Evolutionary conservation across 1,140 invertebrate genomes (phyloP), one percentile per base, ranked within the genome.

Genomic region (Heliconius hewitsoni): DNA sequence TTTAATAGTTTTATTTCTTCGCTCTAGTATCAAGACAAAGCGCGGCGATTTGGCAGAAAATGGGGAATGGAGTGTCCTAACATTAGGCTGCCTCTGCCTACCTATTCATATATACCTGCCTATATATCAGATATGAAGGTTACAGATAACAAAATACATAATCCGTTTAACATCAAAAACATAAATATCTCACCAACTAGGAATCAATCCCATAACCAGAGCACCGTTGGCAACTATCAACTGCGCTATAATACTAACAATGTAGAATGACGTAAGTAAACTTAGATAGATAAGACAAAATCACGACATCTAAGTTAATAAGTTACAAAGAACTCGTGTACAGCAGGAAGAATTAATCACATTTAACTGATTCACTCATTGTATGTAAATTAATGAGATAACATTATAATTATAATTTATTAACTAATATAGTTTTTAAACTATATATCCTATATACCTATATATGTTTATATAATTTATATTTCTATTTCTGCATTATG

Each of bases 221-320:
- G 23, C 9, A 60, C 23, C 8, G 0, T 11, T 9, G n/a, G 11
- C 57, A 60, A n/a, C 23, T 60, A 16, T 60, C 23, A 30, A 27
- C 13, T 66, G 60, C 13, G 23, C 60, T n/a, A 66, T 66, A 23
- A 27, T 6, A 66, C 0, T 6, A 3, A 66, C 60, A 66, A 66
- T 13, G 9, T 6, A 5, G 13, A 66, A 16, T 80, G 78, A 80
- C 72, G 78, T 27, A 80, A 80, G 39, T 27, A 66, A 66, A 66
- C 60, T 66, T 30, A 30, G 11, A 16, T 66, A 66, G 23, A 50
- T 23, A 75, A 71, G 77, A 78, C 34, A 74, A 76, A 72, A 76
- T 80, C 57, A 80, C 78, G 78, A 80, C 37, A 74, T 76, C 52
- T 46, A 3, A 50, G 16, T 55, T 76, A 76, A 76, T 76, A 55